Evolutionary conservation across 35 echinoderm and acorn worm species (phyloP).

Genomic region (Apostichopus californicus): DNA sequence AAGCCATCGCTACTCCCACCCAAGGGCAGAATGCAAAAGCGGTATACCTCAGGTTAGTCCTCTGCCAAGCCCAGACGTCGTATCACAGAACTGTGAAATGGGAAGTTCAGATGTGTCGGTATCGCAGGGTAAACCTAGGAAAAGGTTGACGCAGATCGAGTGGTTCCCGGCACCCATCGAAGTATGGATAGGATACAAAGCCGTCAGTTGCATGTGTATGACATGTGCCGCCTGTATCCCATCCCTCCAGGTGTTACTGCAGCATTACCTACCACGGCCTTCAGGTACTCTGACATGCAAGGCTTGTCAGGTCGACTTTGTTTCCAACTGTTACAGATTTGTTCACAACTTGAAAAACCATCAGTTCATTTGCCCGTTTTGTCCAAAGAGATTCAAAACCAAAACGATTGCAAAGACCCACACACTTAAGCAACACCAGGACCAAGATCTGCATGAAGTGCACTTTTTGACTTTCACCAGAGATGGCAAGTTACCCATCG

Average conservation of each 20-base stretch:
- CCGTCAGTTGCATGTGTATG: neutral
- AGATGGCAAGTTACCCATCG: constrained; percentile 3
- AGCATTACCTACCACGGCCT: neutral
- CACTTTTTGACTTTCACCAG: neutral
- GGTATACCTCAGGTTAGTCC: neutral
- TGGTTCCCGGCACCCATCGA: constrained; percentile 2
- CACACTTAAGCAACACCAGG: neutral
- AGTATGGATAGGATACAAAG: neutral
- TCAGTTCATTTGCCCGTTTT: constrained; percentile 9
- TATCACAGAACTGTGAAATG: neutral
- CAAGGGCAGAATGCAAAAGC: neutral
- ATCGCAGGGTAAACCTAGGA: neutral
- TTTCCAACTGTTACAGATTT: neutral
- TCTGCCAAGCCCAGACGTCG: neutral
- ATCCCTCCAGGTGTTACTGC: neutral
- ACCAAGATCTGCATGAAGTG: neutral
- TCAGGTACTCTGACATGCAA: neutral
- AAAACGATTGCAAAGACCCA: neutral
- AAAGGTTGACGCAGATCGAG: neutral
- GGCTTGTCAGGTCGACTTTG: neutral
- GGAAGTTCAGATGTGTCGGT: neutral
- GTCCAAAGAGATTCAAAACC: neutral
- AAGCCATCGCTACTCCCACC: neutral
- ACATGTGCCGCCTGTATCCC: neutral
- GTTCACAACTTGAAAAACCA: constrained; percentile 1